These are phyloP conservation scores for Sciurus carolinensis DNA, from an alignment of 2,797 vertebrate genomes.

Conservation along the genomic window DNA sequence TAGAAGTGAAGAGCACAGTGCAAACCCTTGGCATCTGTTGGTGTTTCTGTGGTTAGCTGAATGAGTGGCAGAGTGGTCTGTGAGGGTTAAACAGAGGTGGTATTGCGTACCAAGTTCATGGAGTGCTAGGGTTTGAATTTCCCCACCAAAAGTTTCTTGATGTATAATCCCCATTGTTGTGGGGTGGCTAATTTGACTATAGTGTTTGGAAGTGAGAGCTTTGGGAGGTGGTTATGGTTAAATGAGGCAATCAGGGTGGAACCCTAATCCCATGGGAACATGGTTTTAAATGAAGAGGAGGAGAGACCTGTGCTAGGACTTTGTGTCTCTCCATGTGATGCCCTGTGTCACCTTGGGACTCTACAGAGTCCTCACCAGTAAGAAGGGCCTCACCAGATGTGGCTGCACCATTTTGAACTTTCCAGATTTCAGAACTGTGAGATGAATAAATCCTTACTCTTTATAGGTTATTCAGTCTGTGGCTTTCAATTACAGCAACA, in stretches of 20 bases:
- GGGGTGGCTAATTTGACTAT: neutral
- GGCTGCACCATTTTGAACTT: neutral
- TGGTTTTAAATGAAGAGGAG: neutral
- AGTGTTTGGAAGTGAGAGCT: neutral
- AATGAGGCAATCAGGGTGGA: neutral
- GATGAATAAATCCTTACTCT: neutral
- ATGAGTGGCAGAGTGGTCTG: neutral
- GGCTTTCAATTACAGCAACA: neutral
- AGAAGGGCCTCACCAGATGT: neutral
- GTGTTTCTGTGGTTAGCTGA: neutral
- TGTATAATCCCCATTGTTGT: neutral
- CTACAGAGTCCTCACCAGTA: neutral
- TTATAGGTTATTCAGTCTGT: neutral
- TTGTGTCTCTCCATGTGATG: neutral
- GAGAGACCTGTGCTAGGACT: neutral
- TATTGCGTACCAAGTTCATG: neutral
- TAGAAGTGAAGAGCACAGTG: neutral
- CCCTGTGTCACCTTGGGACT: neutral
- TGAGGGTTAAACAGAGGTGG: neutral
- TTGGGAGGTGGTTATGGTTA: neutral
- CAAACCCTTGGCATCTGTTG: neutral
- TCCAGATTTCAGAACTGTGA: neutral
- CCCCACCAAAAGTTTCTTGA: neutral
- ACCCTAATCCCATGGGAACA: too few species aligned
- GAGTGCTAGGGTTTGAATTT: neutral